phyloP scores from a whole-genome alignment of 2,888 invertebrate species.

The Phoenoteleia sp. region DNA sequence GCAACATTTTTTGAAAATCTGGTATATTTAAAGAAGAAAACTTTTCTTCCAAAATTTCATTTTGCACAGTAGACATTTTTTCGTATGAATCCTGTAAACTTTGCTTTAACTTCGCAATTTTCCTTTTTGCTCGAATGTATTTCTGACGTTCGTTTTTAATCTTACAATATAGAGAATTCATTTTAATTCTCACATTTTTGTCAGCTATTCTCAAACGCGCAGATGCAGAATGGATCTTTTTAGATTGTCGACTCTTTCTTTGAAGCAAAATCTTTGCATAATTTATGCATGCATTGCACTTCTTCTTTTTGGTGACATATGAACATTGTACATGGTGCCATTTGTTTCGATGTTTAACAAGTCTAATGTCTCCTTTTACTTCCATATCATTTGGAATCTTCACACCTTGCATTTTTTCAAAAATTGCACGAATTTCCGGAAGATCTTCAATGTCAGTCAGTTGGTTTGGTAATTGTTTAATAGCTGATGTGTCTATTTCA shows the following conservation, averaged over 20 bases:
- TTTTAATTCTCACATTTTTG: no score
- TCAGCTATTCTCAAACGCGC: no score
- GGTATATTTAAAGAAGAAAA: neutral
- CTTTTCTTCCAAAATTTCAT: neutral
- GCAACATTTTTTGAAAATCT: conserved; percentile 17
- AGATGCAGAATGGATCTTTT: no score
- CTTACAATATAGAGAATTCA: neutral
- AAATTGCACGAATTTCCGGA: neutral
- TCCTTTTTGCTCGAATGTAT: neutral
- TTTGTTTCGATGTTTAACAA: neutral
- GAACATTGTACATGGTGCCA: neutral
- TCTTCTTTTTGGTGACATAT: neutral
- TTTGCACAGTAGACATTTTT: neutral
- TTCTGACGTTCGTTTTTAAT: neutral
- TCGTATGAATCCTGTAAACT: neutral
- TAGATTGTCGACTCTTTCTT: no score
- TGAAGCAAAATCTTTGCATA: neutral
- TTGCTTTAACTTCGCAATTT: neutral
- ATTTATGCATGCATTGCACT: neutral
- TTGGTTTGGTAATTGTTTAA: neutral
- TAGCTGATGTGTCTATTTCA: neutral
- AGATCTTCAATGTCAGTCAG: neutral
- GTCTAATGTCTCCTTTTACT: neutral
- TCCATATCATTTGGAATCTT: neutral
- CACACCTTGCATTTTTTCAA: neutral